A percentile compares a stretch with the other conserved stretches of the same genome.
phyloP scores from a whole-genome alignment of 2,888 invertebrate species.

The Epistrophe eligans region DNA sequence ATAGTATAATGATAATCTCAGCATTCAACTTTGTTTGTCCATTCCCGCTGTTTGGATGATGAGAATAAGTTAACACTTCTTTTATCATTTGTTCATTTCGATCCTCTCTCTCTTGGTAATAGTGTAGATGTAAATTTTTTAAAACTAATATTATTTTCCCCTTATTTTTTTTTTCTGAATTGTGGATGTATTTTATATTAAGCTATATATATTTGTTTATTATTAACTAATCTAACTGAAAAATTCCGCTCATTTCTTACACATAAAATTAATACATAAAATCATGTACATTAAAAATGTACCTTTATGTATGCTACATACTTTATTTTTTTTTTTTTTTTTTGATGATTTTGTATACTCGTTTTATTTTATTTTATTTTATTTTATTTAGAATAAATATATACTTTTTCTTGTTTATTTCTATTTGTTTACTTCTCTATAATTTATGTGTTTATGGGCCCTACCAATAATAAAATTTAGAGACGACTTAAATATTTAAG shows the following conservation, averaged over 20 bases:
- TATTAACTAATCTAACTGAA: conserved; percentile 63
- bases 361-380: conserved; percentile 81
- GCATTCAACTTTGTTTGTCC: conserved; percentile 53
- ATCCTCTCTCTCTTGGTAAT: conserved; percentile 41
- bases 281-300: conserved; percentile 69
- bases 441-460: too few species aligned
- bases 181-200: conserved; percentile 44
- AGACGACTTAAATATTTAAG: too few species aligned
- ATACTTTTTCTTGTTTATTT: conserved; percentile 64
- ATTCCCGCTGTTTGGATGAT: conserved; percentile 43
- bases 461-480: too few species aligned
- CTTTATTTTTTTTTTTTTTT: conserved; percentile 44
- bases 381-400: conserved; percentile 76
- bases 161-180: conserved; percentile 36
- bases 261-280: conserved; percentile 66
- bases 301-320: conserved; percentile 60
- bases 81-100: conserved; percentile 34
- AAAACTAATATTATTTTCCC: conserved; percentile 32
- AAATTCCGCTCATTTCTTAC: conserved; percentile 56
- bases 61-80: conserved; percentile 49
- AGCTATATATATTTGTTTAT: conserved; percentile 43
- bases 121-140: conserved; percentile 49
- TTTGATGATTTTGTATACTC: conserved; percentile 75
- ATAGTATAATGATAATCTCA: conserved; percentile 57
- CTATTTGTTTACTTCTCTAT: conserved; percentile 74